A percentile compares a stretch with the other conserved stretches of the same genome.
phyloP scores from a whole-genome alignment of 2,797 vertebrate species.

The Halcyon badia region DNA sequence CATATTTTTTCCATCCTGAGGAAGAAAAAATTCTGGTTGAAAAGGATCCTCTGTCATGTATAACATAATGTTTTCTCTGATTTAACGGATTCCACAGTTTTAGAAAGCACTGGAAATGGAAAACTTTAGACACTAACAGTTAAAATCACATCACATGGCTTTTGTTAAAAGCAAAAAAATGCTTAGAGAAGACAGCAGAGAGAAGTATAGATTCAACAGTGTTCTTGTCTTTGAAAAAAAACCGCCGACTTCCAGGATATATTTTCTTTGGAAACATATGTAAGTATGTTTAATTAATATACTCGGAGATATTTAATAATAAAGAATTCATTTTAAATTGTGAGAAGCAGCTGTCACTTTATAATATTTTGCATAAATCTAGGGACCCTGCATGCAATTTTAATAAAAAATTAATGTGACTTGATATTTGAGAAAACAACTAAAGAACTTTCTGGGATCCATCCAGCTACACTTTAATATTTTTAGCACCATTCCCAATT shows the following conservation, averaged over 20 bases:
- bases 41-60: constrained; percentile 67
- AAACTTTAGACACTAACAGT: constrained; percentile 41
- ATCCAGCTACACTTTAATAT: not conserved
- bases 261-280: not conserved
- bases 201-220: not conserved
- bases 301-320: not conserved
- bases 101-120: constrained; percentile 65
- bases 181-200: not conserved
- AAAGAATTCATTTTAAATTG: not conserved
- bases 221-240: not conserved
- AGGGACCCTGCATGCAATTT: not conserved
- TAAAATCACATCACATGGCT: constrained; percentile 64
- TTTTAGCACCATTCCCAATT: not conserved
- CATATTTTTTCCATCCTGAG: constrained; percentile 55
- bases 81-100: constrained; percentile 58
- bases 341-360: not conserved
- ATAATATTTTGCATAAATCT: not conserved
- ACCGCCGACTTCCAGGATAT: not conserved
- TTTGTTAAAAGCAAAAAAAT: constrained; percentile 55
- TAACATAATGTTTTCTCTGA: constrained; percentile 72
- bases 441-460: not conserved
- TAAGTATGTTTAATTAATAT: not conserved
- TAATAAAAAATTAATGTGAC: not conserved
- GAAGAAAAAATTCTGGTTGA: constrained; percentile 56
- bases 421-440: not conserved